Evolutionary conservation across 2,888 invertebrate genomes (phyloP), one percentile per base, ranked within the genome.

Genomic region (Stramonita haemastoma): DNA sequence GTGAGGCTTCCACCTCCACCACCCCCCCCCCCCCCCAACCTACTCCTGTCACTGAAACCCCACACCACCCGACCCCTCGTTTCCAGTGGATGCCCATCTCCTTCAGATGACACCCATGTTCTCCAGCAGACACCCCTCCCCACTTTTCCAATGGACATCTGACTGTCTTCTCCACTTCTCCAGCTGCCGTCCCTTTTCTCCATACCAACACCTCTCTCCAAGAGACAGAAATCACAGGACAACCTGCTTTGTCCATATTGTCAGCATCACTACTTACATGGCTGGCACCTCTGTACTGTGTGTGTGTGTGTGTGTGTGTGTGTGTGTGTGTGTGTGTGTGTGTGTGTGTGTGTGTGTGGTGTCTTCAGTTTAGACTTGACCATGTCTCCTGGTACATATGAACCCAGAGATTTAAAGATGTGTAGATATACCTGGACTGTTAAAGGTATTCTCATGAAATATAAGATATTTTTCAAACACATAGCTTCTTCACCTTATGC

Each of bases 1-100:
- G 89, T 95, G 91, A 94, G 32, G 26, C 36, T 19, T 19, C 46
- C 5, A 4, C 36, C 34, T 19, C 34, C 36, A 22, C 32, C 26
- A 22, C 22, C 56, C 36, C 1, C 26, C 46, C 83, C 34, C 46
- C 36, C 19, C 32, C 0, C 15, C 0, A 32, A 29, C 32, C 34
- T 29, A 81, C 36, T 29, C 17, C 36, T 34, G 17, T 34, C 15
- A 81, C 36, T 6, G 5, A n/a, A 6, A n/a, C 29, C 29, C 29
- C 29, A 77, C 26, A 13, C 5, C 29, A 5, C 26, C 26, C 29
- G 11, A 29, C 36, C 19, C 17, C 81, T 81, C 34, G 11, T 36
- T 36, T 22, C 32, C n/a, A n/a, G 5, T 4, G 5, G 81, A 17
- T 36, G 36, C 15, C 34, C 15, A 19, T 46, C 46, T 83, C 36